These are phyloP conservation scores for Pogonomyrmex californicus DNA, from an alignment of 1,140 invertebrate genomes.

Conservation along the genomic window DNA sequence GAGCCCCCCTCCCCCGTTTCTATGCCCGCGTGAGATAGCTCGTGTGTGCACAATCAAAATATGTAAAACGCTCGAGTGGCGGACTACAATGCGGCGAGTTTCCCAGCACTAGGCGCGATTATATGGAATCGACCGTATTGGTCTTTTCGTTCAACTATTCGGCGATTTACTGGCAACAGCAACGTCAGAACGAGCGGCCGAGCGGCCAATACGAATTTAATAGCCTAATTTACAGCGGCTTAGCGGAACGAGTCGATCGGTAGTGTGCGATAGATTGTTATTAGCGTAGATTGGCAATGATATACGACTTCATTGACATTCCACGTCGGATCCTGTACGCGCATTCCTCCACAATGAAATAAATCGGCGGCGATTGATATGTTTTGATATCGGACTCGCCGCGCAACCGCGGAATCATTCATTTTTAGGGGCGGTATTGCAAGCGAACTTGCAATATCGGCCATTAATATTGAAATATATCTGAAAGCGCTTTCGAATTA, in stretches of 20 bases:
- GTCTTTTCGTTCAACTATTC: constrained; percentile 53
- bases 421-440: constrained; percentile 53
- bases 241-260: constrained; percentile 65
- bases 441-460: constrained; percentile 41
- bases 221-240: constrained; percentile 67
- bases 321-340: constrained; percentile 26
- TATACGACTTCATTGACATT: constrained; percentile 64
- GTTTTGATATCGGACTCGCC: constrained; percentile 53
- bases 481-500: constrained; percentile 60
- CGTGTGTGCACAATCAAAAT: constrained; percentile 64
- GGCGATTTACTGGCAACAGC: constrained; percentile 55
- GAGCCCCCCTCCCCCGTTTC: neutral
- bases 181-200: constrained; percentile 9
- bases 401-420: constrained; percentile 50
- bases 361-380: constrained; percentile 60
- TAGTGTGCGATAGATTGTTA: constrained; percentile 51
- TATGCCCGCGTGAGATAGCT: neutral
- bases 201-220: constrained; percentile 49
- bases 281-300: constrained; percentile 59
- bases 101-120: constrained; percentile 38
- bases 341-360: constrained; percentile 61
- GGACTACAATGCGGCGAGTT: constrained; percentile 67
- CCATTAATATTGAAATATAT: constrained; percentile 64
- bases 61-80: constrained; percentile 65
- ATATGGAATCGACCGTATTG: constrained; percentile 59